phyloP scores from a whole-genome alignment of 2,113 vertebrate genomes.

The Etheostoma spectabile region DNA sequence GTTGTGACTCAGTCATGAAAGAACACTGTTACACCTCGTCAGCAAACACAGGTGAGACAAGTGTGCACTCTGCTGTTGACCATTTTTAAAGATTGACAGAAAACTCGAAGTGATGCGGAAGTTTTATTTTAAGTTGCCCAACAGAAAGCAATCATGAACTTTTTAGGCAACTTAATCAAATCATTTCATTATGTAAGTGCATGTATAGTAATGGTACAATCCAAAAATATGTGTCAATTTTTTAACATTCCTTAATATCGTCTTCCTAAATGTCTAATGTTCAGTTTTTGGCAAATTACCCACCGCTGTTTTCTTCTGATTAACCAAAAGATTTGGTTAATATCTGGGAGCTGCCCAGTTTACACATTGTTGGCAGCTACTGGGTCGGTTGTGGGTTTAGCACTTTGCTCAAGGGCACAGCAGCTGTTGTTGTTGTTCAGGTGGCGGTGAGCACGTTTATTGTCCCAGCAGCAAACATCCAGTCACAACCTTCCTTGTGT shows the following conservation, averaged over 20 bases:
- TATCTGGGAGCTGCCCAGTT: constrained; percentile 18
- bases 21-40: not conserved
- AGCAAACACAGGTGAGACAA: no score
- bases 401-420: constrained; percentile 75
- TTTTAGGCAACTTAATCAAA: not conserved
- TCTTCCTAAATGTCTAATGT: not conserved
- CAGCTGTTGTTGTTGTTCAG: constrained; percentile 68
- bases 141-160: no score
- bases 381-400: constrained; percentile 49
- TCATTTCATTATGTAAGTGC: not conserved
- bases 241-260: not conserved
- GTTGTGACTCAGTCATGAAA: not conserved
- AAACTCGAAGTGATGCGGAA: no score
- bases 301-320: not conserved
- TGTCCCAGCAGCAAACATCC: constrained; percentile 44
- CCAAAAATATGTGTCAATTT: not conserved
- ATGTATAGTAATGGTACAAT: not conserved
- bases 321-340: not conserved
- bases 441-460: constrained; percentile 30
- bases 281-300: not conserved
- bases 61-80: no score
- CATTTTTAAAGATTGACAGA: no score
- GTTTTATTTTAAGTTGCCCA: no score
- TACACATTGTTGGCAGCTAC: constrained; percentile 30
- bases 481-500: constrained; percentile 45